These are phyloP conservation scores for Sciurus carolinensis DNA, from an alignment of 2,797 vertebrate genomes.

Conservation along the genomic window DNA sequence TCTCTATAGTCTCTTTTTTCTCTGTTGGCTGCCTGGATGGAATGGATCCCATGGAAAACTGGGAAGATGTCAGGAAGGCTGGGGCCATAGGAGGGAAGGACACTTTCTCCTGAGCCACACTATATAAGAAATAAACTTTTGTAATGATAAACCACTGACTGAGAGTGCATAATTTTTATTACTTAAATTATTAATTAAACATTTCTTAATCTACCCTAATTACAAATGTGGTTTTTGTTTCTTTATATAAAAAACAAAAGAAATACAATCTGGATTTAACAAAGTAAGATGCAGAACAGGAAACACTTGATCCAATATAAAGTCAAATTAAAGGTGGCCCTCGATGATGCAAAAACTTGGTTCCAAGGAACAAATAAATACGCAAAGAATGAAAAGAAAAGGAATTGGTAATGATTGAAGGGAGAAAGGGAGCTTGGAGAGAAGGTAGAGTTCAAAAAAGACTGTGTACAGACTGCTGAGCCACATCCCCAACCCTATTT, in stretches of 20 bases:
- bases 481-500: no score
- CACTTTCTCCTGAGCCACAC: not conserved
- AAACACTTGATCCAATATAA: not conserved
- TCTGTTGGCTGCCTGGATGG: not conserved
- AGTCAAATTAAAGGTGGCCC: not conserved
- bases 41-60: not conserved
- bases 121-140: not conserved
- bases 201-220: not conserved
- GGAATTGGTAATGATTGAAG: not conserved
- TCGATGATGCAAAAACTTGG: not conserved
- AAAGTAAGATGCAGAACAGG: not conserved
- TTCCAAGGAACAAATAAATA: not conserved
- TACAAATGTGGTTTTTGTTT: not conserved
- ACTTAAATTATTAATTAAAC: not conserved
- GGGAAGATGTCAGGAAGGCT: not conserved
- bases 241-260: not conserved
- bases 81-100: not conserved
- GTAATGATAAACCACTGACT: not conserved
- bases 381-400: slow-evolving; percentile 12
- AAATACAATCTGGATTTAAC: not conserved
- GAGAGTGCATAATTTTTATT: not conserved
- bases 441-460: slow-evolving; percentile 29
- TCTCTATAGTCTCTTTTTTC: not conserved
- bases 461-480: not conserved
- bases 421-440: not conserved